phyloP scores from a whole-genome alignment of 2,888 invertebrate genomes.

The Romanomermis culicivorax region DNA sequence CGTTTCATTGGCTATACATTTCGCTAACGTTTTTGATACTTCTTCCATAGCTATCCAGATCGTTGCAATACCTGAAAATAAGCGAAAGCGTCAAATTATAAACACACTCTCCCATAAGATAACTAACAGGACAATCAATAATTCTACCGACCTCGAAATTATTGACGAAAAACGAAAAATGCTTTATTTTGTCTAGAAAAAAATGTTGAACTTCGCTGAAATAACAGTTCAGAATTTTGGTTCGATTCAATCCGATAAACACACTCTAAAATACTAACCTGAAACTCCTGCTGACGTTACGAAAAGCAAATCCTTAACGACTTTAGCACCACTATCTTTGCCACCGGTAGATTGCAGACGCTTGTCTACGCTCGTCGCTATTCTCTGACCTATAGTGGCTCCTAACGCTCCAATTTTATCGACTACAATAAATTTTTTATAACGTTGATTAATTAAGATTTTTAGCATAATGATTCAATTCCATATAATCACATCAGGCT shows the following conservation, averaged over 20 bases:
- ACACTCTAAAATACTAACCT: no score
- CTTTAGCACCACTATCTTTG: constrained; percentile 36
- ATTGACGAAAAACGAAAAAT: not conserved
- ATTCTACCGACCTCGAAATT: no score
- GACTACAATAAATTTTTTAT: no score
- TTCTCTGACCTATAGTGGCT: constrained; percentile 41
- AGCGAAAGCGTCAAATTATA: no score
- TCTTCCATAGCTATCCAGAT: constrained; percentile 48
- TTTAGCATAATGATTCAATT: no score
- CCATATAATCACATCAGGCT: no score
- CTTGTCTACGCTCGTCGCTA: constrained; percentile 42
- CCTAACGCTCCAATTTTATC: constrained; percentile 44
- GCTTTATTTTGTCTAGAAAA: constrained; percentile 4
- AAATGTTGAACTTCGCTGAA: constrained; percentile 19
- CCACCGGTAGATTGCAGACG: constrained; percentile 6
- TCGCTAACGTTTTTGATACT: constrained; percentile 44
- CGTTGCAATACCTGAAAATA: constrained; percentile 40
- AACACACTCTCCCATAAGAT: no score
- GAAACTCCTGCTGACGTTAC: constrained; percentile 49
- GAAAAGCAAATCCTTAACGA: constrained; percentile 40
- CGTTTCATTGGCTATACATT: constrained; percentile 45
- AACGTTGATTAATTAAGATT: no score
- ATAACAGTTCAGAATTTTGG: no score
- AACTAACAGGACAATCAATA: no score
- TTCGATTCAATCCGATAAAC: no score